phyloP scores from a whole-genome alignment of 64 coral and sea anemone genomes.

The Pachyseris speciosa region DNA sequence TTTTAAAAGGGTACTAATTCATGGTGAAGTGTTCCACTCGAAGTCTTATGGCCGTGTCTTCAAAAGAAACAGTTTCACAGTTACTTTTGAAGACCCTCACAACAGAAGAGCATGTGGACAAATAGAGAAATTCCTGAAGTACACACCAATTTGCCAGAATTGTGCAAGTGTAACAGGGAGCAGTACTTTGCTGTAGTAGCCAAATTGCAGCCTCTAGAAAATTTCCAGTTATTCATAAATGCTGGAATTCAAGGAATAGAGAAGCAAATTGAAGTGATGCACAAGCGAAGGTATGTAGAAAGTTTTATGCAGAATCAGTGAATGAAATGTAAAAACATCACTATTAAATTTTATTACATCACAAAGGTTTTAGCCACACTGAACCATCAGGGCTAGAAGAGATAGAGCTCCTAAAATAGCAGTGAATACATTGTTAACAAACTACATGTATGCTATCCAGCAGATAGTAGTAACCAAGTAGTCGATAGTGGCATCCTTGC shows the following conservation, averaged over 20 bases:
- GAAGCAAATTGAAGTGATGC: background rate
- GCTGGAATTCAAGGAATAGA: background rate
- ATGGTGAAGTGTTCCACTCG: constrained; percentile 2
- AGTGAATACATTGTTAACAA: too few relatives aligned
- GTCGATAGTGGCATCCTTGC: too few relatives aligned
- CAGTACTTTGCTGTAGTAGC: background rate
- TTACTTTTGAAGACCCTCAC: background rate
- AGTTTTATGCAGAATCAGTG: background rate
- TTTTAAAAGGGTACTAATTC: background rate
- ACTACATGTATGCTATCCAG: too few relatives aligned
- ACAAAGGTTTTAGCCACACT: too few relatives aligned
- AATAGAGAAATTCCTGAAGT: background rate
- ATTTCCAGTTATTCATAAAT: background rate
- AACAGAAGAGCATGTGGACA: background rate
- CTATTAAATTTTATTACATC: too few relatives aligned
- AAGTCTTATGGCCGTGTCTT: constrained; percentile 10
- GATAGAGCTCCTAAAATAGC: too few relatives aligned
- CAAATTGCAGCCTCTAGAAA: background rate
- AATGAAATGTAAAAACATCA: background rate
- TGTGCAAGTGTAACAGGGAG: constrained; percentile 12
- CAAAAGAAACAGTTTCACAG: background rate
- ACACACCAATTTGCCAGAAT: constrained; percentile 1
- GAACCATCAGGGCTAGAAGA: too few relatives aligned
- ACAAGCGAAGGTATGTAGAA: background rate
- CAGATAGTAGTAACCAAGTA: too few relatives aligned